Evolutionary conservation across 2,113 vertebrate genomes (phyloP), one percentile per base, ranked within the genome.

Genomic region (Atlantisia rogersi): DNA sequence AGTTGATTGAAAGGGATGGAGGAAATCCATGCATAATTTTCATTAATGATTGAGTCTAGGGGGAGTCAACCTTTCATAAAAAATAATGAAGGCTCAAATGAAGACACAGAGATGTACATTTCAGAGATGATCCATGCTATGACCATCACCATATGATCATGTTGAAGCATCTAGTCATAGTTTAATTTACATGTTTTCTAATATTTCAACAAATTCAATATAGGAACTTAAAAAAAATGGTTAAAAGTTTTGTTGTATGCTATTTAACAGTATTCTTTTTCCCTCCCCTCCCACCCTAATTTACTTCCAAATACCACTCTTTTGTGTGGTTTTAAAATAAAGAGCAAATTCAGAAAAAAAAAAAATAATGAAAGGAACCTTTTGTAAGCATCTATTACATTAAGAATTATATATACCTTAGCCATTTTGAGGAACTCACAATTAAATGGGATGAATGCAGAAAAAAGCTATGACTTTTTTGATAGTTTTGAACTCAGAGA

Each of bases 1-100:
- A 90, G 53, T 42, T 88, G 82, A 91, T 86, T 93, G 79, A 97
- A 97, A 95, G 20, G 16, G 65, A 89, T 79, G 39, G 35, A 96
- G 39, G 50, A 96, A 96, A 95, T 83, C 48, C 25, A 81, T 52
- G 62, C 24, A 69, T 93, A 94, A 94, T 95, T 93, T 95, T 87
- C 46, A 83, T 75, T 96, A 95, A 96, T 88, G 28, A 3, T 67
- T 95, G 90, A 94, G n/a, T 90, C 74, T 87, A 69, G 18, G 31
- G 52, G 94, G 29, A 94, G 31, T 69, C 37, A 86, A 86, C 7
- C 15, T 94, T 90, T 93, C 64, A 94, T 60, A 88, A 93, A 95
- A 69, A 88, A 77, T 44, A 88, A 78, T 52, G 87, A 84, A 75
- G 29, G 6, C 5, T 65, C 20, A 77, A 91, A 70, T 64, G 14